Percentiles rank a stretch among this genome's conserved stretches.
Evolutionary conservation across 2,888 invertebrate species (phyloP).

Genomic region (Coelogynopora nodosa): DNA sequence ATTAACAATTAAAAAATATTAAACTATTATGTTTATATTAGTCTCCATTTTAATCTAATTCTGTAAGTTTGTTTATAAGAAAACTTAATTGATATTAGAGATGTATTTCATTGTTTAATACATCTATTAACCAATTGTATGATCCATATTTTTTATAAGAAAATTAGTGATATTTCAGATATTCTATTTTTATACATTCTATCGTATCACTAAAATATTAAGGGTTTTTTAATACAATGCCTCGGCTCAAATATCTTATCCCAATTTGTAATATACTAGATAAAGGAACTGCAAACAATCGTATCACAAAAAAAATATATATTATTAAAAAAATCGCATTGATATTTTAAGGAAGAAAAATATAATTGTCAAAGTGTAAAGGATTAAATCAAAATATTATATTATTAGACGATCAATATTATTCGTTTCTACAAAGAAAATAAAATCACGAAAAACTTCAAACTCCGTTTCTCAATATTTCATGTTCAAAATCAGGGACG

Average conservation of each 20-base stretch:
- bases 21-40: neutral
- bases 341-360: neutral
- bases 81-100: neutral
- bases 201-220: neutral
- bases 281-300: neutral
- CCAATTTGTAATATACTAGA: neutral
- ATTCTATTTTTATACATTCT: neutral
- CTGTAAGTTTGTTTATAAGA: neutral
- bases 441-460: neutral
- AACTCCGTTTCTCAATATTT: neutral
- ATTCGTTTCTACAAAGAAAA: neutral
- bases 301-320: neutral
- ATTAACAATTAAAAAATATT: neutral
- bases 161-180: neutral
- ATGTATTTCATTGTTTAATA: neutral
- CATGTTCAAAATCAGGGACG: neutral
- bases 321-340: neutral
- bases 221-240: neutral
- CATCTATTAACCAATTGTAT: neutral
- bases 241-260: neutral
- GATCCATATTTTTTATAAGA: neutral
- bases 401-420: neutral
- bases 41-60: neutral
- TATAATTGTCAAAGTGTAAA: neutral
- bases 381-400: neutral